Percentiles rank a stretch among this genome's conserved stretches.
phyloP scores from a whole-genome alignment of 2,888 invertebrate genomes.

The Cryptocheilus praepositus region DNA sequence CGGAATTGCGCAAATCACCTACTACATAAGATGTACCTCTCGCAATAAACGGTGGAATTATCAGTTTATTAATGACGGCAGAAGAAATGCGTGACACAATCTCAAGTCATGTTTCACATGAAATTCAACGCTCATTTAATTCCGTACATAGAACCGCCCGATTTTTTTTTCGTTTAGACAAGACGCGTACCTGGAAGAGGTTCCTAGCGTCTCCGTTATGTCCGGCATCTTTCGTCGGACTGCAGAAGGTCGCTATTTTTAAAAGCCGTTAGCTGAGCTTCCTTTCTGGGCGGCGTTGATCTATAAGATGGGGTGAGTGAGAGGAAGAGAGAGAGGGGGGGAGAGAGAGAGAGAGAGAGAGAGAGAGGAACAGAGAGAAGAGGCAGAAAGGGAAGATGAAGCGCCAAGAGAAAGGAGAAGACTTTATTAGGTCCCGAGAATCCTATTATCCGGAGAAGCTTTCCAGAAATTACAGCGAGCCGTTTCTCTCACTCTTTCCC shows the following conservation, averaged over 20 bases:
- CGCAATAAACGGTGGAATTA: too few species aligned
- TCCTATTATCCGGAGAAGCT: slow-evolving; percentile 40
- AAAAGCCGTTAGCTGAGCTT: slow-evolving; percentile 8
- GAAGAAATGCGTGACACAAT: too few species aligned
- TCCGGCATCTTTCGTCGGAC: not conserved
- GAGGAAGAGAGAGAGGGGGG: not conserved
- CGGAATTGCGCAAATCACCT: too few species aligned
- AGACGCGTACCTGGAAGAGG: not conserved
- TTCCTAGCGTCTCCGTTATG: not conserved
- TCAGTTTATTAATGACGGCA: too few species aligned
- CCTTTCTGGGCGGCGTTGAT: not conserved
- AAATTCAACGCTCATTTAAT: too few species aligned
- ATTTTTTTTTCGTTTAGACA: too few species aligned
- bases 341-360: slow-evolving; percentile 8
- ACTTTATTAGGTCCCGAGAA: slow-evolving; percentile 42
- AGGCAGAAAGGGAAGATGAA: slow-evolving; percentile 16
- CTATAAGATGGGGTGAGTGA: not conserved
- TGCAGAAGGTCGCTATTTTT: slow-evolving; percentile 29
- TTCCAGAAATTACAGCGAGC: slow-evolving; percentile 41
- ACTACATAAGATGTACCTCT: too few species aligned
- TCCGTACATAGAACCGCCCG: too few species aligned
- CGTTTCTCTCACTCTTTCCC: slow-evolving; percentile 14
- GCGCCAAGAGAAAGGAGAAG: slow-evolving; percentile 23
- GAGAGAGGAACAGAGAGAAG: slow-evolving; percentile 21
- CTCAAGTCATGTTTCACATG: too few species aligned